Conservation (phyloP, 2,888 invertebrate species). For the Nomada fabriciana region DNA sequence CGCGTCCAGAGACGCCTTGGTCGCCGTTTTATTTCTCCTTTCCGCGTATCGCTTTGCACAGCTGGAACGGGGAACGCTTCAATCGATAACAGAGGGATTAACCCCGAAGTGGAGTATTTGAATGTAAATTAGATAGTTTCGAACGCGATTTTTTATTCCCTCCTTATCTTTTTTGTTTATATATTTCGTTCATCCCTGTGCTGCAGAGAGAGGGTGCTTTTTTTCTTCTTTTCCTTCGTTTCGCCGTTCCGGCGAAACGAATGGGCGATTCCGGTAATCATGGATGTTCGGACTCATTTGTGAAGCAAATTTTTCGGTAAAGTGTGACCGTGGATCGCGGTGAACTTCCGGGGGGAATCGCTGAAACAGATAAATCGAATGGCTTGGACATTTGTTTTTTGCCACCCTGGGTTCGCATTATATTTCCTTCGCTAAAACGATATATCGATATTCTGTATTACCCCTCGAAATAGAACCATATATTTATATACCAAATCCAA, state of each 20-base stretch:
- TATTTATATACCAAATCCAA: no score
- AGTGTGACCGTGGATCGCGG: not conserved
- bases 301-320: conserved; percentile 15
- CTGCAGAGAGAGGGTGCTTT: not conserved
- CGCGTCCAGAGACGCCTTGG: not conserved
- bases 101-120: not conserved
- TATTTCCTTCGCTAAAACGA: no score
- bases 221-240: not conserved
- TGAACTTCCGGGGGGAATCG: not conserved
- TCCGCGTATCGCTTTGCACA: not conserved
- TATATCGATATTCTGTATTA: no score
- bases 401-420: no score
- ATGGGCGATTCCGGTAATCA: not conserved
- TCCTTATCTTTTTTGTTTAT: not conserved
- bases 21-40: not conserved
- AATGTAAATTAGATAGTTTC: conserved; percentile 3
- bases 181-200: not conserved
- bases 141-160: not conserved
- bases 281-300: conserved; percentile 13
- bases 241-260: not conserved
- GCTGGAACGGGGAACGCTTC: not conserved
- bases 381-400: not conserved
- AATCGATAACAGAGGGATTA: conserved; percentile 23
- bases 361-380: not conserved
- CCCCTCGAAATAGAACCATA: no score